Evolutionary conservation across 2,888 invertebrate species (phyloP), one percentile per base, ranked within the genome.

Genomic region (Pardosa pseudoannulata): DNA sequence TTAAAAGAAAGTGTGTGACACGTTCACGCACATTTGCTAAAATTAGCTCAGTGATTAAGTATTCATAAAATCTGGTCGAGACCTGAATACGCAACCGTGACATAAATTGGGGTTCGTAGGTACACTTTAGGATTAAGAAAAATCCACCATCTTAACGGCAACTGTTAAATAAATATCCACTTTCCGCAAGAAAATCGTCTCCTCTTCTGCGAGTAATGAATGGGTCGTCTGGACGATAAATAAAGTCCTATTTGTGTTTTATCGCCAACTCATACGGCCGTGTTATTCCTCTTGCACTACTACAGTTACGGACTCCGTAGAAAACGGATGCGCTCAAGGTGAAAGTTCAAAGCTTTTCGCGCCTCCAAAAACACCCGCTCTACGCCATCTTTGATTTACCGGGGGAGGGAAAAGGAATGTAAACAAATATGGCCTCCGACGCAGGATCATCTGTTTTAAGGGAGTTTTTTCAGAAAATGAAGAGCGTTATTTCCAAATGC

Each of bases 401-500:
- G 27, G 28, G 29, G 78, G 78, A 62, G 67, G 67, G 80, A 41
- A 29, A n/a, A 23, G 65, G 75, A 79, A 79, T 74, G 73, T 79
- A 86, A 86, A 79, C 79, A 86, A 79, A 86, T 70, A 79, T 86
- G 79, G 74, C 85, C 41, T 79, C 74, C 74, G 68, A 76, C 41
- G 75, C 46, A 70, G 36, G 65, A 50, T 70, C 85, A 73, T 74
- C 74, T 79, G 70, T 86, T 86, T 79, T 62, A 46, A 46, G 72
- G 39, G 36, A 29, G 29, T 19, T 62, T 19, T 62, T 74, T 71
- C 67, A 65, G 36, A 73, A 85, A 72, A 85, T 68, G 67, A 76
- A 78, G 67, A 78, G 72, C 72, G 74, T 74, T 71, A 65, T 67
- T 85, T 72, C 73, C 72, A 85, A 85, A 78, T 67, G 83, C 67